Conservation (phyloP, 2,113 vertebrate genomes). For the Podiceps cristatus region DNA sequence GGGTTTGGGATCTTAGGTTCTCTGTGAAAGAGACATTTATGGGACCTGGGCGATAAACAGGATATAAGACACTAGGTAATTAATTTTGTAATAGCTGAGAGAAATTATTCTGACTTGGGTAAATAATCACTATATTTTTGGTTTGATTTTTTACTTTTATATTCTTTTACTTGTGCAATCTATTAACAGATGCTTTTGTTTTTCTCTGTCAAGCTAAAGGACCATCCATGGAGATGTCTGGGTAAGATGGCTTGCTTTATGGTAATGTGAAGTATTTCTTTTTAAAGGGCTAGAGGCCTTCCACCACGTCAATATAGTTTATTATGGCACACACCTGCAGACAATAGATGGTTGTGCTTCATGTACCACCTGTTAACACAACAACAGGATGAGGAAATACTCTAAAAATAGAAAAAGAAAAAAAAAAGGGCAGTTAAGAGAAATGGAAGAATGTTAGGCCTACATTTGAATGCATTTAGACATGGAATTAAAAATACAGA, state of each 20-base stretch:
- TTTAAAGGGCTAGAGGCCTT: background rate
- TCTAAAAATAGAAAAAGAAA: background rate
- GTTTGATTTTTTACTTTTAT: background rate
- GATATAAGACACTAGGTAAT: background rate
- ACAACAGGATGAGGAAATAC: slow-evolving; percentile 57
- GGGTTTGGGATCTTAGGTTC: background rate
- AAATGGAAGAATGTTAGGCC: background rate
- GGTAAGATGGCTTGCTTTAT: slow-evolving; percentile 63
- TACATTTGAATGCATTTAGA: background rate
- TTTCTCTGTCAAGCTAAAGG: slow-evolving; percentile 73
- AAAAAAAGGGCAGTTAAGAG: background rate
- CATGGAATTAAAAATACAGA: background rate
- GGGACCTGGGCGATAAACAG: background rate
- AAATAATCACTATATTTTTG: background rate
- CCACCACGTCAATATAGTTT: background rate
- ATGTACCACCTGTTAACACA: slow-evolving; percentile 8
- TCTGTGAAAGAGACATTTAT: background rate
- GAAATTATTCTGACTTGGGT: background rate
- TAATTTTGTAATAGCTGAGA: background rate
- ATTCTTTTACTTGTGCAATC: background rate
- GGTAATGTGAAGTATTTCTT: background rate
- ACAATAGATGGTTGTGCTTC: slow-evolving; percentile 34
- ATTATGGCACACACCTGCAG: slow-evolving; percentile 33
- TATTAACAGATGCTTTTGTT: slow-evolving; percentile 35
- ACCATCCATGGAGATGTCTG: slow-evolving; percentile 75